Evolutionary conservation across 37 sponge, comb jelly and placozoan species (phyloP), one percentile per base, ranked within the genome.

Genomic region (Beroe forskalii): DNA sequence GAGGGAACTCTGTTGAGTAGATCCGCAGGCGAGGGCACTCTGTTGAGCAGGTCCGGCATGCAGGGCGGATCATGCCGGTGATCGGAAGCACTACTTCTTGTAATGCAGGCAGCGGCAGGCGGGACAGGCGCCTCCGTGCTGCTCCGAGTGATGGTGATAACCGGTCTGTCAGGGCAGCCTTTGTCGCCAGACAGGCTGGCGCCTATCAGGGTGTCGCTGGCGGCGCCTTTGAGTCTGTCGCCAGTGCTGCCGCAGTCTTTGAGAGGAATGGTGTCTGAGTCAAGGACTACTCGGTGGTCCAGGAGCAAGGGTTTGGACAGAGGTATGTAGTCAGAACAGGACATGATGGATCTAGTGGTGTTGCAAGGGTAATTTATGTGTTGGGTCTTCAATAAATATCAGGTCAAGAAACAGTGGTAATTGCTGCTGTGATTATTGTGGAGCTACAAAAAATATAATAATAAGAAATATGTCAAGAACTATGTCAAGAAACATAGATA

Each of bases 281-380:
- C 55, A 17, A 48, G 55, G 55, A 48, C 55, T 48, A 48, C 55
- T 48, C 6, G 55, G 55, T 48, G 55, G 6, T 48, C 55, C 55
- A 48, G 55, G 55, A 48, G 55, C 12, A 48, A 48, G 55, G 55
- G 55, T 69, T 69, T 69, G 27, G 72, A 69, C 33, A 37, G 72
- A 33, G 72, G 32, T 35, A 69, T 69, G 72, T 69, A 69, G 72
- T 69, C 72, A 33, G 72, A 69, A 69, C 72, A 69, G 72, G 72
- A 69, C 72, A 69, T 69, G 2, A 14, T 35, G 72, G 72, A 48
- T 48, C 55, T 48, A 48, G n/a, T n/a, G n/a, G n/a, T n/a, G n/a
- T n/a, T n/a, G n/a, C n/a, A n/a, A n/a, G n/a, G n/a, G n/a, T n/a
- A n/a, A n/a, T n/a, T n/a, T n/a, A n/a, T n/a, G n/a, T n/a, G n/a